Evolutionary conservation across 2,797 vertebrate species (phyloP), one percentile per base, ranked within the genome.

Genomic region (Naso thynnoides): DNA sequence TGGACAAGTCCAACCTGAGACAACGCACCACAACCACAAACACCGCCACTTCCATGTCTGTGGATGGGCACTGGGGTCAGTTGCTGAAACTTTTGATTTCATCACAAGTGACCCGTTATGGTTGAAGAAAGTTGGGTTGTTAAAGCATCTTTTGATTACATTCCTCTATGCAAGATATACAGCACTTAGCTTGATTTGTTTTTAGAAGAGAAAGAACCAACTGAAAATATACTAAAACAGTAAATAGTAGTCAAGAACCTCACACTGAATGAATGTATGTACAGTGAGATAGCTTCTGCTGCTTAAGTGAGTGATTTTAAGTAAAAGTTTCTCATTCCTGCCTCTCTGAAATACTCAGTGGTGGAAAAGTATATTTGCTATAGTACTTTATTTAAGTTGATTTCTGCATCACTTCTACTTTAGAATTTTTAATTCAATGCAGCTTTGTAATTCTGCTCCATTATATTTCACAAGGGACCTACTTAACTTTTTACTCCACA

Each of bases 1-100:
- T 94, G 49, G 95, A 97, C 2, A 95, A 96, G 77, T 93, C 96
- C 70, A 86, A 93, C 21, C 95, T 97, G 82, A 94, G 75, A 61
- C 96, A 96, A 31, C 95, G 94, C 77, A 95, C 82, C n/a, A 70
- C 82, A 19, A 81, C 80, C 26, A 85, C 76, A 21, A 90, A 77
- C 61, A 88, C 78, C 49, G 82, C 80, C 10, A 83, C 79, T 6
- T 75, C 81, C 0, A 70, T 80, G 1, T 74, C 60, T 29, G 80
- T 83, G 27, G 91, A 89, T 45, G 89, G 89, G 68, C 75, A 79
- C 73, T 79, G 81, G 84, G 92, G 92, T 94, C 67, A 87, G 93
- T 88, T 45, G 31, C 50, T 21, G 0, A 64, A 50, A 54, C 39
- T 15, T 24, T 26, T 18, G 2, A 53, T 27, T 29, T 0, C 3